A percentile compares a stretch with the other conserved stretches of the same genome.
Evolutionary conservation across 1,140 invertebrate species (phyloP).

Genomic region (Philotrypesis tridentata): DNA sequence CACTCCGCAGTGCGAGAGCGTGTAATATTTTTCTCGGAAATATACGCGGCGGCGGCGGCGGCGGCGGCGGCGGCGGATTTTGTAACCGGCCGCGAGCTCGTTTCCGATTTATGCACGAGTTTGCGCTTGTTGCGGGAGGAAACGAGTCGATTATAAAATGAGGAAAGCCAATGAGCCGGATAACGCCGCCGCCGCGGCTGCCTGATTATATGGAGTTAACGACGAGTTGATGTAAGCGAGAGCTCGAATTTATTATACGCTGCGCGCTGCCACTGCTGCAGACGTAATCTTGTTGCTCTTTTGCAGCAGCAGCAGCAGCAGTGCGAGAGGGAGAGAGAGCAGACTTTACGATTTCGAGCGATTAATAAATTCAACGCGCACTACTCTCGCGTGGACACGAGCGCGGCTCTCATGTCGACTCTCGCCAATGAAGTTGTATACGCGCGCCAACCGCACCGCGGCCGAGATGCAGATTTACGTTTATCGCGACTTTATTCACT

Average conservation of each 20-base stretch:
- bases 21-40: background rate
- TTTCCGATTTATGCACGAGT: background rate
- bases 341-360: constrained; percentile 8
- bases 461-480: background rate
- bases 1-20: no score
- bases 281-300: background rate
- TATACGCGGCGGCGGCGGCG: background rate
- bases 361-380: constrained; percentile 27
- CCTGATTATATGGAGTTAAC: constrained; percentile 21
- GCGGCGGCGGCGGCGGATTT: no score
- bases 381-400: no score
- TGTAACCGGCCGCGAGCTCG: background rate
- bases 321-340: no score
- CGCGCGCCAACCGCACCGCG: no score
- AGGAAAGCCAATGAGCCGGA: background rate
- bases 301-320: no score
- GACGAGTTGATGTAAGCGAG: background rate
- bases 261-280: background rate
- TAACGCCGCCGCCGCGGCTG: no score
- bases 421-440: constrained; percentile 15
- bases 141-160: constrained; percentile 11
- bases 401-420: no score
- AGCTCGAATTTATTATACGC: constrained; percentile 14
- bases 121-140: background rate
- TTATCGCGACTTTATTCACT: background rate